A percentile compares a stretch with the other conserved stretches of the same genome.
Conservation (phyloP, 2,888 invertebrate genomes). For the Imbricaverruca yamaguchii region DNA sequence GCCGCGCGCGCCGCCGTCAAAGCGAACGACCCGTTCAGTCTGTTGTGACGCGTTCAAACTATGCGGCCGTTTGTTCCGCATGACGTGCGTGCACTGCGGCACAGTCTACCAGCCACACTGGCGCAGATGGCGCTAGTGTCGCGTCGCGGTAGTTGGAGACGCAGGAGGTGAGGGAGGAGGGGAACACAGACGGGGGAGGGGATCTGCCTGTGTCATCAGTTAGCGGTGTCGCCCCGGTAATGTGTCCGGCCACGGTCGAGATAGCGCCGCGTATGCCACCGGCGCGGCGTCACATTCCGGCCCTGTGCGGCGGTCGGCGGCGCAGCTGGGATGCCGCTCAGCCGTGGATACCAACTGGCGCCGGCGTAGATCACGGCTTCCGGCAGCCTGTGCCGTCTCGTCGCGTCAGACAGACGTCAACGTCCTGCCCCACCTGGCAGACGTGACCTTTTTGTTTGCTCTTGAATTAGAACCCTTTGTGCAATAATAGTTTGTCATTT, state of each 20-base stretch:
- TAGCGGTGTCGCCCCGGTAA: not conserved
- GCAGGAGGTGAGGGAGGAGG: not conserved
- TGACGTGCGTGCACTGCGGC: not conserved
- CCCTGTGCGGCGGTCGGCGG: too few relatives aligned
- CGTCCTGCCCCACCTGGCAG: too few relatives aligned
- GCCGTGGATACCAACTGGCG: too few relatives aligned
- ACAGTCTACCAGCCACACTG: not conserved
- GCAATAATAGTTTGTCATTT: too few relatives aligned
- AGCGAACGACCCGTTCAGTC: not conserved
- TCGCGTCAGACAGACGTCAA: too few relatives aligned
- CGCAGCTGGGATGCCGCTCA: too few relatives aligned
- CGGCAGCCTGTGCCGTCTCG: too few relatives aligned
- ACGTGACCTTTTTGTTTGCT: too few relatives aligned
- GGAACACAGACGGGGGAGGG: not conserved
- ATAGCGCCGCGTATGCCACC: not conserved
- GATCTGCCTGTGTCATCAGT: not conserved
- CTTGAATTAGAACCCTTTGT: too few relatives aligned
- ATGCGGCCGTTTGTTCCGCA: not conserved
- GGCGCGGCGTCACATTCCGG: not conserved
- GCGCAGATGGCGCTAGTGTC: not conserved
- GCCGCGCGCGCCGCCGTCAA: not conserved
- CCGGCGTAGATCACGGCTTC: too few relatives aligned
- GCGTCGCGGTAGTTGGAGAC: not conserved
- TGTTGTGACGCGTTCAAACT: not conserved
- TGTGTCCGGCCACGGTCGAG: not conserved